Evolutionary conservation across 1,140 invertebrate genomes (phyloP).

Genomic region (Trichomalopsis sarcophagae): DNA sequence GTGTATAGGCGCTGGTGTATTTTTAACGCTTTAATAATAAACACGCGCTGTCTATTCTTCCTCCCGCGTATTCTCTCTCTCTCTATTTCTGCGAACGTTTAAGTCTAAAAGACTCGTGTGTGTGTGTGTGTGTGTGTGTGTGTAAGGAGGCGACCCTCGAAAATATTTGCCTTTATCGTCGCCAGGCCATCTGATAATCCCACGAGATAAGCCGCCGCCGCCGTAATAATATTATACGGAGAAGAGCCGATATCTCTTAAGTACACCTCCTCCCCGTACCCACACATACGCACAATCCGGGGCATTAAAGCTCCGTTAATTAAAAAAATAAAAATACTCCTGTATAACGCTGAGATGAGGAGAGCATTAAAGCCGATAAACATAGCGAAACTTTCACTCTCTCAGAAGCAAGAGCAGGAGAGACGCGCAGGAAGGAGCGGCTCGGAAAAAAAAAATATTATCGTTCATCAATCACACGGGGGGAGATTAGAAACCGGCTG

Average conservation of each 20-base stretch:
- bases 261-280: not conserved
- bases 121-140: too few species aligned
- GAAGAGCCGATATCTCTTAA: not conserved
- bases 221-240: constrained; percentile 13
- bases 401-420: not conserved
- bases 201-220: not conserved
- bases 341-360: not conserved
- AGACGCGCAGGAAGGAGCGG: not conserved
- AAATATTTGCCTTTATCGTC: constrained; percentile 14
- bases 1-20: not conserved
- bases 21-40: constrained; percentile 41
- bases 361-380: not conserved
- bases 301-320: not conserved
- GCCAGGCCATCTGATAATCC: not conserved
- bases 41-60: not conserved
- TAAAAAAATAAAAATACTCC: not conserved
- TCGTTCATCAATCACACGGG: constrained; percentile 34
- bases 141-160: not conserved
- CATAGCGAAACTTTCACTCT: not conserved
- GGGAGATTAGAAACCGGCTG: not conserved
- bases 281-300: too few species aligned
- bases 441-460: constrained; percentile 22
- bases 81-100: not conserved
- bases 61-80: too few species aligned
- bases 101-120: not conserved